Evolutionary conservation across 2,797 vertebrate genomes (phyloP).

Genomic region (Anolis apletophallus): DNA sequence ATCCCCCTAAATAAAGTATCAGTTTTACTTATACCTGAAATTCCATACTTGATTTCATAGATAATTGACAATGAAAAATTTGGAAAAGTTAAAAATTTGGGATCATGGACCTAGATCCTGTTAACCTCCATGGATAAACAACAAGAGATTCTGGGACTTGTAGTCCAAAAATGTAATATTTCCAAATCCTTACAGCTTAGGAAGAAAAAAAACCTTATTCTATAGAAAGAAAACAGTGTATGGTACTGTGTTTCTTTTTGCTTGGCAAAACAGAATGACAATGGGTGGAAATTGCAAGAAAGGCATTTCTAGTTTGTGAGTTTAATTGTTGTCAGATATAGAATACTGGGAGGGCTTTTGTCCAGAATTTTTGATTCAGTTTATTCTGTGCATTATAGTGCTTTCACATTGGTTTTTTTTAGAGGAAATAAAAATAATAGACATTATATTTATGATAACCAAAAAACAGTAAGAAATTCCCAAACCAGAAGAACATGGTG

Average conservation of each 20-base stretch:
- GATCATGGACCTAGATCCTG: too few relatives aligned
- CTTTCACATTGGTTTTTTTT: slow-evolving; percentile 14
- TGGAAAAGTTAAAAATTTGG: not conserved
- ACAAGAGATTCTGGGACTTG: too few relatives aligned
- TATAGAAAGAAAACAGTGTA: slow-evolving; percentile 56
- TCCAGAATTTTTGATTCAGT: slow-evolving; percentile 54
- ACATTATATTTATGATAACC: slow-evolving; percentile 61
- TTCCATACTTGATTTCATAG: slow-evolving; percentile 64
- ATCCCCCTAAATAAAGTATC: not conserved
- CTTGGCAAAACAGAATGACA: slow-evolving; percentile 50
- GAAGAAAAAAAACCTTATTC: slow-evolving; percentile 42
- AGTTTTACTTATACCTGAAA: not conserved
- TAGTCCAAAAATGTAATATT: too few relatives aligned
- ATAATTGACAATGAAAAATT: not conserved
- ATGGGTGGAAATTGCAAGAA: slow-evolving; percentile 58
- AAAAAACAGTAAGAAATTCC: slow-evolving; percentile 63
- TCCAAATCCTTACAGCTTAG: not conserved
- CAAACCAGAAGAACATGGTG: slow-evolving; percentile 62
- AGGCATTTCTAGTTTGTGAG: slow-evolving; percentile 61
- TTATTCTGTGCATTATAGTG: slow-evolving; percentile 47
- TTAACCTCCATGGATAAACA: too few relatives aligned
- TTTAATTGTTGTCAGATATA: slow-evolving; percentile 64
- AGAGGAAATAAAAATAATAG: slow-evolving; percentile 49
- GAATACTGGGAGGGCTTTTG: slow-evolving; percentile 50
- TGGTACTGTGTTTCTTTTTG: slow-evolving; percentile 59